Percentiles rank a stretch among this genome's conserved stretches.
phyloP scores from a whole-genome alignment of 2,888 invertebrate genomes.

The Drosophila ustulata region DNA sequence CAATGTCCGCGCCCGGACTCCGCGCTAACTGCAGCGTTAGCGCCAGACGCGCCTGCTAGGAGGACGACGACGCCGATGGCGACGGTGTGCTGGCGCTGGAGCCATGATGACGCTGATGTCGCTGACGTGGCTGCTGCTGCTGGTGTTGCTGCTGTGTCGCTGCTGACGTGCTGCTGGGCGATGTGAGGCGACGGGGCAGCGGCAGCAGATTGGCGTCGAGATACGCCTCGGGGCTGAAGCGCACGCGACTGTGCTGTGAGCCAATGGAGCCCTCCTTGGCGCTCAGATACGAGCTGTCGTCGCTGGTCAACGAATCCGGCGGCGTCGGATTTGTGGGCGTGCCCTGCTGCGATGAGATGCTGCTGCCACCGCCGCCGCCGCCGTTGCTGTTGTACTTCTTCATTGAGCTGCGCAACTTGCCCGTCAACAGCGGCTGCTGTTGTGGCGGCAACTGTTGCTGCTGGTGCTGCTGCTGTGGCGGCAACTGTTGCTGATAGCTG shows the following conservation, averaged over 20 bases:
- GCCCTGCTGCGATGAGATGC: constrained; percentile 76
- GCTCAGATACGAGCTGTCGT: constrained; percentile 95
- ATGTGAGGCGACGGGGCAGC: constrained; percentile 57
- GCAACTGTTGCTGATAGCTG: constrained; percentile 47
- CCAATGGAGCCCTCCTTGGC: constrained; percentile 90
- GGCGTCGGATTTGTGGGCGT: constrained; percentile 94
- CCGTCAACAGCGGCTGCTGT: constrained; percentile 6
- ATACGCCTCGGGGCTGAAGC: constrained; percentile 91
- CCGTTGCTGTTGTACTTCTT: constrained; percentile 88
- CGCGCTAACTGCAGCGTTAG: constrained; percentile 81
- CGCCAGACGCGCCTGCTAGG: constrained; percentile 84
- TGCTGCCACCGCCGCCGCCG: constrained; percentile 76
- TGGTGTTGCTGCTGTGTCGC: constrained; percentile 30
- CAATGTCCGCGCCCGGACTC: constrained; percentile 80
- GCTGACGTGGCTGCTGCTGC: constrained; percentile 36
- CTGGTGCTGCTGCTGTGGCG: not conserved
- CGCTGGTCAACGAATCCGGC: constrained; percentile 93
- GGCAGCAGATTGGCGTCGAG: constrained; percentile 86
- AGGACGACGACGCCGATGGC: constrained; percentile 79
- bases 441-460: constrained; percentile 21
- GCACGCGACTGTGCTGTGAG: constrained; percentile 90
- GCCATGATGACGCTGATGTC: constrained; percentile 43
- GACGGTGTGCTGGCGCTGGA: constrained; percentile 71
- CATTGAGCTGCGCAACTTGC: constrained; percentile 91
- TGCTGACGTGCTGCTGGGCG: constrained; percentile 37